These are phyloP conservation scores for Ernsta delagoae DNA, from an alignment of 2,888 invertebrate species.

Conservation along the genomic window DNA sequence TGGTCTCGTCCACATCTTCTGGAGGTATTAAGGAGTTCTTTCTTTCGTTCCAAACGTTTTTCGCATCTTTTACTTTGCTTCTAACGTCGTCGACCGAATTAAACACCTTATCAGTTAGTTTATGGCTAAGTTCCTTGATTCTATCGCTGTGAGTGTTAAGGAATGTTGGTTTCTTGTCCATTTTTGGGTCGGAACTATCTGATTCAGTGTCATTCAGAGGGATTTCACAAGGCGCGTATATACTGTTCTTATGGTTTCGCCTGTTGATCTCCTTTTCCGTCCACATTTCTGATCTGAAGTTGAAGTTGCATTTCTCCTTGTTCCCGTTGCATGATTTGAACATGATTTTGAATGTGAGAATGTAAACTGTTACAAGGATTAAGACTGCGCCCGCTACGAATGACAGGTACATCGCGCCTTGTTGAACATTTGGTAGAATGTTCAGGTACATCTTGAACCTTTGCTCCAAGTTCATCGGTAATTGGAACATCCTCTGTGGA, in stretches of 20 bases:
- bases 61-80: constrained; percentile 56
- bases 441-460: constrained; percentile 90
- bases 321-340: constrained; percentile 63
- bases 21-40: constrained; percentile 55
- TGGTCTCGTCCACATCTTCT: constrained; percentile 48
- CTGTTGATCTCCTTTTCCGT: constrained; percentile 47
- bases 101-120: constrained; percentile 64
- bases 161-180: constrained; percentile 48
- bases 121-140: constrained; percentile 62
- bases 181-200: constrained; percentile 53
- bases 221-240: constrained; percentile 74
- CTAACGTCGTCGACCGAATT: constrained; percentile 67
- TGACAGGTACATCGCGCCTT: constrained; percentile 82
- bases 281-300: constrained; percentile 56
- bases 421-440: constrained; percentile 87
- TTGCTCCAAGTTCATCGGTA: constrained; percentile 86
- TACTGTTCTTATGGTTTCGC: constrained; percentile 46
- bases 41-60: constrained; percentile 50
- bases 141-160: constrained; percentile 59
- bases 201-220: constrained; percentile 63
- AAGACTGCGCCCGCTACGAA: constrained; percentile 80
- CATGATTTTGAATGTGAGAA: constrained; percentile 75
- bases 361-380: constrained; percentile 77
- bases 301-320: constrained; percentile 52
- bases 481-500: constrained; percentile 87